Evolutionary conservation across 2,797 vertebrate genomes (phyloP).

Genomic region (Dermochelys coriacea): DNA sequence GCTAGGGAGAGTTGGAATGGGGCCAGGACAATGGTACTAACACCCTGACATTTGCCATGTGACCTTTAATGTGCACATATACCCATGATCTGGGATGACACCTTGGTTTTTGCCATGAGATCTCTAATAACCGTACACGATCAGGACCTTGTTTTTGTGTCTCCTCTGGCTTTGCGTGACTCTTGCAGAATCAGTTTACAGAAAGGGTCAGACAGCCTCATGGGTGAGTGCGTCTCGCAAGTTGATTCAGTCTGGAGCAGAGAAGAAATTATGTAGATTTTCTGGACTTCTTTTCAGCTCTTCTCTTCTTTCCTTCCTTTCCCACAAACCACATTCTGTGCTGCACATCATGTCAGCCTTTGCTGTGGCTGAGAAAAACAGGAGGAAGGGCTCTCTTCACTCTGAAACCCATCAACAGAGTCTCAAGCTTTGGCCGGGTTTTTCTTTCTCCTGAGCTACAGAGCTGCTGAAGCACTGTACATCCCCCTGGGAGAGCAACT

Average conservation of each 20-base stretch:
- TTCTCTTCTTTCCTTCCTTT: not conserved
- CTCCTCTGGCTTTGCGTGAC: not conserved
- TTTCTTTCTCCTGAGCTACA: constrained; percentile 14
- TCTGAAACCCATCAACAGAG: not conserved
- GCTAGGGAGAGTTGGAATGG: not conserved
- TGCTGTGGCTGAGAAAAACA: not conserved
- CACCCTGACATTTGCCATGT: not conserved
- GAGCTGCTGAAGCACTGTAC: not conserved
- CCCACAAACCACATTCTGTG: not conserved
- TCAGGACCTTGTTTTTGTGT: not conserved
- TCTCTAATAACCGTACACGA: not conserved
- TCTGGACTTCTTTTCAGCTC: not conserved
- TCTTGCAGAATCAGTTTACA: not conserved
- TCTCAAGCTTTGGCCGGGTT: constrained; percentile 12
- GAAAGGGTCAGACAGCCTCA: not conserved
- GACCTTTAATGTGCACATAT: not conserved
- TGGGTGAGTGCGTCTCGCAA: not conserved
- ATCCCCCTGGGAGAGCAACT: not conserved
- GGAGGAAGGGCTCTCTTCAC: not conserved
- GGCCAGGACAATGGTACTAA: not conserved
- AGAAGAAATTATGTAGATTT: not conserved
- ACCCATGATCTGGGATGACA: not conserved
- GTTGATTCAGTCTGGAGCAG: not conserved
- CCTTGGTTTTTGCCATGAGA: not conserved
- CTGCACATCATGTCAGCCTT: not conserved